Percentiles rank a stretch among this genome's conserved stretches.
Evolutionary conservation across 2,888 invertebrate genomes (phyloP).

Genomic region (Hololepta plana): DNA sequence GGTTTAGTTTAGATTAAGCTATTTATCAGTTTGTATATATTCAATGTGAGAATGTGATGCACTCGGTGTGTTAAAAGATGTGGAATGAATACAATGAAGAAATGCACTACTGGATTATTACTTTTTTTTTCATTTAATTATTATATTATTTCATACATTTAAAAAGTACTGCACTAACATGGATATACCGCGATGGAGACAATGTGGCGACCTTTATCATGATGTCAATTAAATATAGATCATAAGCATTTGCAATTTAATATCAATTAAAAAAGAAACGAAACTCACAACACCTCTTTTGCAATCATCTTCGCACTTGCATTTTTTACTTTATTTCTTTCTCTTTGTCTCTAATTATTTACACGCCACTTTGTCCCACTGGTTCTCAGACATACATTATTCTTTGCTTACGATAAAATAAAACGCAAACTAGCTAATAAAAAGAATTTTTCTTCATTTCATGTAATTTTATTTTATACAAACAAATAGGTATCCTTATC

Average conservation of each 20-base stretch:
- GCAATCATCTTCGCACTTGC: too few relatives aligned
- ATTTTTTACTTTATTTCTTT: too few relatives aligned
- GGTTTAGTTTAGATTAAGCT: slow-evolving; percentile 3
- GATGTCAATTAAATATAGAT: too few relatives aligned
- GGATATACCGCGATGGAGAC: slow-evolving; percentile 12
- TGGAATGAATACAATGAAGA: slow-evolving; percentile 23
- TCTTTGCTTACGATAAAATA: slow-evolving; percentile 28
- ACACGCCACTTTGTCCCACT: slow-evolving; percentile 12
- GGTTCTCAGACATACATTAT: slow-evolving; percentile 22
- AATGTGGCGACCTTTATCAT: too few relatives aligned
- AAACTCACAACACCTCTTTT: too few relatives aligned
- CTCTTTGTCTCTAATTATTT: slow-evolving; percentile 6
- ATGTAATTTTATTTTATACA: slow-evolving; percentile 29
- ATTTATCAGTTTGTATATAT: too few relatives aligned
- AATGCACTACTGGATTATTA: slow-evolving; percentile 24
- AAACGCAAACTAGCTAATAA: slow-evolving; percentile 21
- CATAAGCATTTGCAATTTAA: too few relatives aligned
- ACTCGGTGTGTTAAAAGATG: slow-evolving; percentile 18
- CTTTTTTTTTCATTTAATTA: slow-evolving; percentile 14
- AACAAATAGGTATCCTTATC: slow-evolving; percentile 27
- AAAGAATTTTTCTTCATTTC: slow-evolving; percentile 8
- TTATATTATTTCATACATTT: slow-evolving; percentile 5
- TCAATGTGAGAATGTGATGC: slow-evolving; percentile 8
- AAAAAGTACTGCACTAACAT: slow-evolving; percentile 23
- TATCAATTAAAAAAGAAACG: too few relatives aligned